phyloP scores from a whole-genome alignment of 2,113 vertebrate species.

The Leptodactylus fuscus region DNA sequence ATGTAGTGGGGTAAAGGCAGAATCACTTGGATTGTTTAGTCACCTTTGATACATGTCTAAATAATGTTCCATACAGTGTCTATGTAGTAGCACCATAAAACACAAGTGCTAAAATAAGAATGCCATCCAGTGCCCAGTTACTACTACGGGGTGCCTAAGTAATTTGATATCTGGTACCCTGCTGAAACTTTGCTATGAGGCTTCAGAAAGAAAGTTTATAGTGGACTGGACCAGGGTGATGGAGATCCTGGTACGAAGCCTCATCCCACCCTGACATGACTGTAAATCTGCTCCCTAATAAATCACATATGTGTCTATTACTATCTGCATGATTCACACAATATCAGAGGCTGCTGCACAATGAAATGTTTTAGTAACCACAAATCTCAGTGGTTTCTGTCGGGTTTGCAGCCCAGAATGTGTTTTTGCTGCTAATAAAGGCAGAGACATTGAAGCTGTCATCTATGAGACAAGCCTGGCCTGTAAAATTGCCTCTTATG shows the following conservation, averaged over 20 bases:
- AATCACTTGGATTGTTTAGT: too few species aligned
- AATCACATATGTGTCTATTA: neutral
- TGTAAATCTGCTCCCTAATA: neutral
- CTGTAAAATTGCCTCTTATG: conserved; percentile 3
- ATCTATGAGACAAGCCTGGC: conserved; percentile 15
- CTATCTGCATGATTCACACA: neutral
- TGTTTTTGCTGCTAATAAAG: conserved; percentile 45
- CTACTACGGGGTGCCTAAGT: too few species aligned
- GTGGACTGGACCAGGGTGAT: too few species aligned
- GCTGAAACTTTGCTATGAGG: too few species aligned
- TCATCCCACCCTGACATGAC: neutral
- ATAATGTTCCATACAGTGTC: too few species aligned
- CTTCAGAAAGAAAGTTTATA: too few species aligned
- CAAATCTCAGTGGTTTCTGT: conserved; percentile 41
- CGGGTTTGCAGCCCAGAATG: conserved; percentile 39
- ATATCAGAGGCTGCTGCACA: neutral
- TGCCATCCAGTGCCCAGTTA: too few species aligned
- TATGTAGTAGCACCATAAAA: too few species aligned
- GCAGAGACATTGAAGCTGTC: conserved; percentile 17
- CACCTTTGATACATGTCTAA: too few species aligned
- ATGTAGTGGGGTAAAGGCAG: too few species aligned
- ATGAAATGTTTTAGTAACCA: conserved; percentile 45
- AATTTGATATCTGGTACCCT: too few species aligned
- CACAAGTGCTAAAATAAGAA: too few species aligned
- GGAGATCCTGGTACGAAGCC: neutral